These are phyloP conservation scores for Alloplasta piceator DNA, from an alignment of 2,888 invertebrate genomes.

Conservation along the genomic window DNA sequence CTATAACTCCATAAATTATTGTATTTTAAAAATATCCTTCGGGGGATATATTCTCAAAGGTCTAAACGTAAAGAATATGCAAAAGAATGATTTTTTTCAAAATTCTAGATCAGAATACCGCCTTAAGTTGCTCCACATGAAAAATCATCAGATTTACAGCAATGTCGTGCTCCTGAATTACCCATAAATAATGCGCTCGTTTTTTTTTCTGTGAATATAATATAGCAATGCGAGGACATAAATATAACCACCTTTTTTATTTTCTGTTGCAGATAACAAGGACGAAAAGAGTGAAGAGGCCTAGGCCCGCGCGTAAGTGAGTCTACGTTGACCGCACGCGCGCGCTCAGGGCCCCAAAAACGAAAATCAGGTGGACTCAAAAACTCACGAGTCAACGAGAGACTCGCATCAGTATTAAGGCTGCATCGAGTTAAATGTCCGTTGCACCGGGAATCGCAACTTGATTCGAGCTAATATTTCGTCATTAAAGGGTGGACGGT, in stretches of 20 bases:
- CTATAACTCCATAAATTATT: too few species aligned
- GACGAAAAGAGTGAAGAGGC: conserved; percentile 73
- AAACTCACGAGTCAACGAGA: background rate
- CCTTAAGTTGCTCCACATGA: too few species aligned
- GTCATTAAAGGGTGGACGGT: conserved; percentile 78
- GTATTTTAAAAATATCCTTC: too few species aligned
- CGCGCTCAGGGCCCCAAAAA: conserved; percentile 44
- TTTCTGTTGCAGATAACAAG: conserved; percentile 75
- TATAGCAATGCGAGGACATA: too few species aligned
- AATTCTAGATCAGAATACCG: too few species aligned
- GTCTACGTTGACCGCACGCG: conserved; percentile 47
- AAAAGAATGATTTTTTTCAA: too few species aligned
- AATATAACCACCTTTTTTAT: conserved; percentile 25
- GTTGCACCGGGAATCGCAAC: conserved; percentile 28
- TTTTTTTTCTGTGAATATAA: too few species aligned
- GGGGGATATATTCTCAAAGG: too few species aligned
- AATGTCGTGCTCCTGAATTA: background rate
- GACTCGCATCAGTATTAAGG: background rate
- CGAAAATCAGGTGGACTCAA: background rate
- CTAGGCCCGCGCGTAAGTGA: conserved; percentile 71
- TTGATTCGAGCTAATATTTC: conserved; percentile 66
- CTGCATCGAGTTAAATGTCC: background rate
- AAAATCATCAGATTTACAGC: too few species aligned
- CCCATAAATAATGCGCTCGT: too few species aligned
- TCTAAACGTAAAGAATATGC: too few species aligned